Evolutionary conservation across 2,888 invertebrate genomes (phyloP).

Genomic region (Euplagia quadripunctaria): DNA sequence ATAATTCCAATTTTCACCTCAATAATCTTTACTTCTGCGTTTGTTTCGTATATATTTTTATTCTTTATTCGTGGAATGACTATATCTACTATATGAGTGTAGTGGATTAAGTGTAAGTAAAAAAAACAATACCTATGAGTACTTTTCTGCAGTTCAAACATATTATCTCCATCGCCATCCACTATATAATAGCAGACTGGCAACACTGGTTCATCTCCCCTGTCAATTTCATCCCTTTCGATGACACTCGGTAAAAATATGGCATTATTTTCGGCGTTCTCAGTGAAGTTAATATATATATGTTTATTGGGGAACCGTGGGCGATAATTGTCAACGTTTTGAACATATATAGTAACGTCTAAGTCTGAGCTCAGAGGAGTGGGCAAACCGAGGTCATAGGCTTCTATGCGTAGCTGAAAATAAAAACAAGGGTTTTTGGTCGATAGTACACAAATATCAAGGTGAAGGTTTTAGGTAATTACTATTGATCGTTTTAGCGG

Average conservation of each 20-base stretch:
- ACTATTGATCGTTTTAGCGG: conserved; percentile 15
- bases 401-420: conserved; percentile 94
- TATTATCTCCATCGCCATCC: conserved; percentile 92
- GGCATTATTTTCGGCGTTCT: conserved; percentile 87
- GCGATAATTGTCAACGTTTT: conserved; percentile 95
- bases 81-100: no score
- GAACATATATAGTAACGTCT: conserved; percentile 95
- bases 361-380: conserved; percentile 95
- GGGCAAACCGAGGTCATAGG: conserved; percentile 95
- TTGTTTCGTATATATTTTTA: no score
- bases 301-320: conserved; percentile 94
- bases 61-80: no score
- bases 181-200: conserved; percentile 97
- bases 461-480: conserved; percentile 9
- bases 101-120: no score
- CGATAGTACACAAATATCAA: background rate
- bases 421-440: background rate
- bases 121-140: conserved; percentile 88
- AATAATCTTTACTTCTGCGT: no score
- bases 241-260: conserved; percentile 92
- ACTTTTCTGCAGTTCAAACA: conserved; percentile 91
- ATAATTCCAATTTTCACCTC: no score
- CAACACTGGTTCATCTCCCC: conserved; percentile 92
- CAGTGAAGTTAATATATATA: conserved; percentile 91
- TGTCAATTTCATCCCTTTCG: conserved; percentile 94